Conservation (phyloP, 2,888 invertebrate species). For the Lamproptera curius region DNA sequence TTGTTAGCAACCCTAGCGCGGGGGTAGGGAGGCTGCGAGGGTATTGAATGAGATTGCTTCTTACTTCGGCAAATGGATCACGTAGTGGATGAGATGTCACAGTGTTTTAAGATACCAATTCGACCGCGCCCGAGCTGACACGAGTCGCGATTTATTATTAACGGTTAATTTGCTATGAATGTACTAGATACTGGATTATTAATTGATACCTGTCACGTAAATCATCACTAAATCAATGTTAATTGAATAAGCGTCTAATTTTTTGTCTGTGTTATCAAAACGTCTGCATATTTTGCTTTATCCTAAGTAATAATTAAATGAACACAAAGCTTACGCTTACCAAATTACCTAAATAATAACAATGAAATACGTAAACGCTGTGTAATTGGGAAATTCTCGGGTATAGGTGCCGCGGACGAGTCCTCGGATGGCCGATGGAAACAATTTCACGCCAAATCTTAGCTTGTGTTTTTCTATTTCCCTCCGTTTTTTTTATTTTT, state of each 20-base stretch:
- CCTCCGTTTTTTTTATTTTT: conserved; percentile 77
- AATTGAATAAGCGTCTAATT: no score
- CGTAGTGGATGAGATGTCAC: conserved; percentile 80
- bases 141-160: conserved; percentile 22
- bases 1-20: conserved; percentile 62
- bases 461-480: conserved; percentile 78
- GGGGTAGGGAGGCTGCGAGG: conserved; percentile 47
- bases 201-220: no score
- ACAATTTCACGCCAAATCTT: conserved; percentile 79
- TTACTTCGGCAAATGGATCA: conserved; percentile 80
- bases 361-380: conserved; percentile 68
- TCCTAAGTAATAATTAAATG: no score
- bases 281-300: no score
- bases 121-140: conserved; percentile 48
- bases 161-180: conserved; percentile 20
- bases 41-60: conserved; percentile 80
- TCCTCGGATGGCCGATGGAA: conserved; percentile 64
- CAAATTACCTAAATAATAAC: conserved; percentile 58
- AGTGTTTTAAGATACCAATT: conserved; percentile 79
- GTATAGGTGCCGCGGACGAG: conserved; percentile 53
- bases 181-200: no score
- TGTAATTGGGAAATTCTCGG: conserved; percentile 76
- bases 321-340: conserved; percentile 5
- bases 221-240: no score
- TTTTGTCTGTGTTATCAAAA: no score